Base-by-base conservation (phyloP, 2,113 vertebrate species). In the Alectura lathami region DNA sequence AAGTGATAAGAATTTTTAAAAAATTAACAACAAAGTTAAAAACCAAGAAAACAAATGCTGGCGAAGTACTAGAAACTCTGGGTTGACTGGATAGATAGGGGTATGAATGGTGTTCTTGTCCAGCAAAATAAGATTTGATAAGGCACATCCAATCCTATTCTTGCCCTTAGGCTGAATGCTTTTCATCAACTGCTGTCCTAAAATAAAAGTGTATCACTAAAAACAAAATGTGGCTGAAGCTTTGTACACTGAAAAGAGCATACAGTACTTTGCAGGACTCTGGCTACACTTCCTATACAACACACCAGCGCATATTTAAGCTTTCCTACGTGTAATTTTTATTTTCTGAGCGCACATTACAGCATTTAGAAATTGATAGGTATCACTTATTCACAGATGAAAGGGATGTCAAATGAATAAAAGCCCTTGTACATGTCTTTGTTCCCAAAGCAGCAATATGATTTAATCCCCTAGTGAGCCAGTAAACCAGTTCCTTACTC, bases 221-320 rank as follows among this genome's bases (percentile, higher is more conserved):
- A 66, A 68, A 13, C 0, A 0, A 83, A 80, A 50, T 47, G 36
- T 9, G 5, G 32, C n/a, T 14, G 12, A 56, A 91, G n/a, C 13
- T 12, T 15, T 66, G 30, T 26, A 5, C 4, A 6, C 24, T 54
- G 63, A 68, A 48, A 72, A 34, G 17, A 64, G n/a, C 0, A 0
- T 3, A 17, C 7, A 21, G 26, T 17, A 29, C 8, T 66, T 22
- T 60, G 48, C 48, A 82, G 56, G 66, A 43, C 36, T 60, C 0
- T 0, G 34, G 24, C 73, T 40, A 32, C n/a, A 69, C 20, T 23
- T 83, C 22, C 70, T 16, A 16, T 5, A 13, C 11, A 17, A 51
- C 4, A 43, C 10, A 56, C 17, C 34, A 40, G 5, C 6, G 34
- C 4, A 5, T 15, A 16, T 22, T 54, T 53, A 5, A 3, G 16